Percentiles rank a stretch among this genome's conserved stretches.
These are phyloP conservation scores for Neoaliturus tenellus DNA, from an alignment of 2,888 invertebrate genomes.

Conservation along the genomic window DNA sequence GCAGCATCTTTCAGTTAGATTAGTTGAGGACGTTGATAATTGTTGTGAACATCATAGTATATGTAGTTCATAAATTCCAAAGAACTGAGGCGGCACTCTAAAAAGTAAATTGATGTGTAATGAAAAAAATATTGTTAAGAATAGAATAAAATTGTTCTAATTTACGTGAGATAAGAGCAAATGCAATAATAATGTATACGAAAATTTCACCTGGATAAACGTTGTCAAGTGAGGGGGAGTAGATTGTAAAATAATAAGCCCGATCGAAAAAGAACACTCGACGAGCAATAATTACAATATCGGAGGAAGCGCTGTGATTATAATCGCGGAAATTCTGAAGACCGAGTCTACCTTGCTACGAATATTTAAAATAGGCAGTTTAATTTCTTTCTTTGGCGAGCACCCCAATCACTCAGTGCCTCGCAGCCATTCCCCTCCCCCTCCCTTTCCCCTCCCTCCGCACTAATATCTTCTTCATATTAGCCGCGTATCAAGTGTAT, in stretches of 20 bases:
- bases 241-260: constrained; percentile 18
- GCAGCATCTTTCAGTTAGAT: no score
- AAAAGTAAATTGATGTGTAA: no score
- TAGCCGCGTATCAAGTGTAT: constrained; percentile 60
- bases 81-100: no score
- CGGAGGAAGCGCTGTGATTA: constrained; percentile 11
- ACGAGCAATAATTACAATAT: constrained; percentile 33
- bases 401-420: constrained; percentile 52
- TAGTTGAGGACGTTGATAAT: no score
- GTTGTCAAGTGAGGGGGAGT: not conserved
- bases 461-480: constrained; percentile 61
- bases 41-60: no score
- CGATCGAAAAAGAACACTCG: not conserved
- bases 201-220: no score
- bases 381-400: constrained; percentile 49
- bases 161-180: no score
- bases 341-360: constrained; percentile 24
- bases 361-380: constrained; percentile 53
- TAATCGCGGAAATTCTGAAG: not conserved
- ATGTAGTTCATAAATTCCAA: no score
- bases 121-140: no score
- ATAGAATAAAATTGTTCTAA: no score
- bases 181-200: no score
- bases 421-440: constrained; percentile 17
- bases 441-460: constrained; percentile 20